Evolutionary conservation across 2,888 invertebrate genomes (phyloP), one percentile per base, ranked within the genome.

Genomic region (Apoderus coryli): DNA sequence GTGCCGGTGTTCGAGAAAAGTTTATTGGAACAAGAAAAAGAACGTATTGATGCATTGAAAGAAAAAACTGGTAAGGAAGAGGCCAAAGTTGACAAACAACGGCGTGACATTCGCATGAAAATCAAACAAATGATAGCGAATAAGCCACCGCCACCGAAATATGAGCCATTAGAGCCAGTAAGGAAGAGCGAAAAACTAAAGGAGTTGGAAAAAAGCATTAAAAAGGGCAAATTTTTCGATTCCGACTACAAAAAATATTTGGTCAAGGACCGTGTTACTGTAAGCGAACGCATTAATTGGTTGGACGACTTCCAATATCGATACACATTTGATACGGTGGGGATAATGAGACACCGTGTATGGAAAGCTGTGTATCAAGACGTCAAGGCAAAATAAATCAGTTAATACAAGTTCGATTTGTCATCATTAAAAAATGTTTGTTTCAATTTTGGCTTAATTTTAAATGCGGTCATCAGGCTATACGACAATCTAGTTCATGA

Each of bases 341-440:
- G 58, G 50, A 53, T 56, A 27, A 49, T 45, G 42, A 52, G 56
- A 33, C 56, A 55, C 46, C 54, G 50, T 40, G 38, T 56, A 42
- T 58, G 58, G 58, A 56, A 48, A 44, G 48, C 54, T 28, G 55
- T 56, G 40, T 41, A n/a, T n/a, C n/a, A n/a, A n/a, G n/a, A n/a
- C n/a, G n/a, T n/a, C n/a, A n/a, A n/a, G n/a, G n/a, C n/a, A n/a
- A n/a, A 44, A 41, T 38, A 36, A 33, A 31, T 38, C 37, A 31
- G 34, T 26, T 29, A 40, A 33, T 37, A 33, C 34, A 39, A 32
- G 38, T 36, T 39, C 41, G 35, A 40, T 41, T 42, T 37, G 34
- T 38, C 42, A 42, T 42, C 41, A n/a, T n/a, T n/a, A n/a, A n/a
- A n/a, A n/a, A n/a, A n/a, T n/a, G n/a, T n/a, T n/a, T n/a, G n/a